Base-by-base conservation (phyloP, 1,140 invertebrate species). In the Polypedilum pembai region DNA sequence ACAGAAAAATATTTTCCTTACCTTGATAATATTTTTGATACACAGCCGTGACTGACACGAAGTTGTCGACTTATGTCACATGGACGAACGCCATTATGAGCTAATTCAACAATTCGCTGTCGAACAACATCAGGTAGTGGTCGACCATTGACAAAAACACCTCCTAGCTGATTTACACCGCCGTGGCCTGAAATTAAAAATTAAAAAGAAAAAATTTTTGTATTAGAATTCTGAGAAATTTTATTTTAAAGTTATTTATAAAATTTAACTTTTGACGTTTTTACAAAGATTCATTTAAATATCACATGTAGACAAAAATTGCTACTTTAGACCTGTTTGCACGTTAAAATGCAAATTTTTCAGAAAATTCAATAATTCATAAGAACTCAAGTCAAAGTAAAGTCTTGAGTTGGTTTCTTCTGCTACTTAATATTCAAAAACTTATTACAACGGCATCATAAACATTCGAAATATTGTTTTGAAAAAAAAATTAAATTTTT, bases 141-240 rank as follows among this genome's bases (percentile, higher is more conserved):
- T 76, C 96, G 87, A 18, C 96, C 96, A 84, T 98, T 98, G 66
- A 98, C 95, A 83, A 98, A 98, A 74, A 97, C 94, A 45, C 95
- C 95, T 75, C 95, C 96, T 73, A 98, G 86, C 84, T 98, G 96
- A 84, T 98, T 98, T 40, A 98, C 94, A 76, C 95, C 95, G 24
- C 93, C 94, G 82, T 96, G 94, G 87, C 94, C 94, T 95, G 86
- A 20, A 84, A 82, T 77, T 76, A 76, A 75, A 76, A 75, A 76
- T 65, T 73, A 66, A 65, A 65, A 17, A n/a, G n/a, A n/a, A 75
- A 18, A 65, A 77, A 74, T 40, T 75, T 75, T 15, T 33, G 17
- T 24, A 41, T 2, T 40, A 73, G n/a, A n/a, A n/a, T n/a, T n/a
- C n/a, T n/a, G n/a, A n/a, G n/a, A n/a, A n/a, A n/a, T n/a, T n/a